phyloP scores from a whole-genome alignment of 2,113 vertebrate species.

The Megaceryle torquata region DNA sequence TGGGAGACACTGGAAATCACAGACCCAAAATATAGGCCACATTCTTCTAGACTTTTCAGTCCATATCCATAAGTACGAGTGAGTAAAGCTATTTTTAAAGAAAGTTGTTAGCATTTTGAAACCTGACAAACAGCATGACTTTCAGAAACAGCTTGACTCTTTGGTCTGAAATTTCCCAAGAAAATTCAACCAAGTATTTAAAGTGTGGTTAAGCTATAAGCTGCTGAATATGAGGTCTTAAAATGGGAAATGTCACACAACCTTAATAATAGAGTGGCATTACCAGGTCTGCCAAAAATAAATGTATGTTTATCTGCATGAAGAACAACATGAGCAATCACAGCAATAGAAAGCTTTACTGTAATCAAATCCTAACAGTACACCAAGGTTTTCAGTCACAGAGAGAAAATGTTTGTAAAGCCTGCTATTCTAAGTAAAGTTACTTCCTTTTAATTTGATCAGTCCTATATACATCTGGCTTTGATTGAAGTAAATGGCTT shows the following conservation, averaged over 20 bases:
- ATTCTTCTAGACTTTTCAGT: not conserved
- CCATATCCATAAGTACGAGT: not conserved
- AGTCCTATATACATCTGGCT: conserved; percentile 26
- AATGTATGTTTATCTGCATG: conserved; percentile 17
- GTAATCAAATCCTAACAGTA: not conserved
- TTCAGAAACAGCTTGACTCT: not conserved
- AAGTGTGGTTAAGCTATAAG: conserved; percentile 12
- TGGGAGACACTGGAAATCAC: not conserved
- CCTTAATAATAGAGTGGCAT: not conserved
- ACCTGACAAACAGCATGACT: not conserved
- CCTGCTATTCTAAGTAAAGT: conserved; percentile 21
- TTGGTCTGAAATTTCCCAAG: not conserved
- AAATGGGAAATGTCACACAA: conserved; percentile 38
- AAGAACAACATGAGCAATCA: conserved; percentile 31
- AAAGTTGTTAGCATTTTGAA: not conserved
- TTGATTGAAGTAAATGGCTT: conserved; percentile 19
- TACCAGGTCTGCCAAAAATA: not conserved
- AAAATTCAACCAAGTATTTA: conserved; percentile 18
- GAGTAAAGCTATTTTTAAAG: conserved; percentile 2
- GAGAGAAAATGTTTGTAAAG: conserved; percentile 8
- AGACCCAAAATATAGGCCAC: not conserved
- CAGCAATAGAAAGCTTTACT: conserved; percentile 20
- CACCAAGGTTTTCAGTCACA: conserved; percentile 13
- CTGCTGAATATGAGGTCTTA: conserved; percentile 25
- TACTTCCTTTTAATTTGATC: conserved; percentile 49